phyloP scores from a whole-genome alignment of 2,113 vertebrate genomes.

The Promerops cafer region DNA sequence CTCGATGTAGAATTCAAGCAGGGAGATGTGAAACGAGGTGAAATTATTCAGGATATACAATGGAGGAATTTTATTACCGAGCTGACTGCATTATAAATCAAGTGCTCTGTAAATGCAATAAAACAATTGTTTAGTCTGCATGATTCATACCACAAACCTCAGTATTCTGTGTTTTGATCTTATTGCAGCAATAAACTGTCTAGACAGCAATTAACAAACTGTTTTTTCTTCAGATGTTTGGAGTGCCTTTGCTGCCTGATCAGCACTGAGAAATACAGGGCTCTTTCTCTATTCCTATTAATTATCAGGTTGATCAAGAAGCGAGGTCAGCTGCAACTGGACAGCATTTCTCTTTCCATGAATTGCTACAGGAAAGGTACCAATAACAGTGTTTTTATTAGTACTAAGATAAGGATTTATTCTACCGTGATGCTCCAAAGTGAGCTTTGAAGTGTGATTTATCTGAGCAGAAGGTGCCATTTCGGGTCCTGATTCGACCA shows the following conservation, averaged over 20 bases:
- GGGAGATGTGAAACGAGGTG: conserved; percentile 62
- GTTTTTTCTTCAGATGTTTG: conserved; percentile 90
- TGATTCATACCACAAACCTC: conserved; percentile 85
- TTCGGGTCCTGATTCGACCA: neutral
- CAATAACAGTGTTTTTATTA: neutral
- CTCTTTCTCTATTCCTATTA: conserved; percentile 67
- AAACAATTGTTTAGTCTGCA: conserved; percentile 92
- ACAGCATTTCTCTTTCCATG: neutral
- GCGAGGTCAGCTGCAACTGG: neutral
- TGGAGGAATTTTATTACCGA: conserved; percentile 74
- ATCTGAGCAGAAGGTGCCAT: neutral
- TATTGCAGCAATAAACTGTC: conserved; percentile 99
- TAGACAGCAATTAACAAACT: conserved; percentile 97
- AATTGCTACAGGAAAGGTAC: neutral
- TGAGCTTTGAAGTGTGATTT: neutral
- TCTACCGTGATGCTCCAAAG: neutral
- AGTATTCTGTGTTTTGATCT: conserved; percentile 88
- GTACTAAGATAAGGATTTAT: neutral
- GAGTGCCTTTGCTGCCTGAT: conserved; percentile 71
- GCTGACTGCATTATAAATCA: conserved; percentile 77
- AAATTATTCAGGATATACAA: conserved; percentile 76
- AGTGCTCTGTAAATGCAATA: conserved; percentile 81
- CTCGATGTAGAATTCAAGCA: conserved; percentile 15
- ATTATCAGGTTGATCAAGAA: conserved; percentile 57
- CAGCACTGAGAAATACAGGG: conserved; percentile 46